A percentile compares a stretch with the other conserved stretches of the same genome.
These are phyloP conservation scores for Propithecus perrieri DNA, from an alignment of 2,797 vertebrate genomes.

Conservation along the genomic window DNA sequence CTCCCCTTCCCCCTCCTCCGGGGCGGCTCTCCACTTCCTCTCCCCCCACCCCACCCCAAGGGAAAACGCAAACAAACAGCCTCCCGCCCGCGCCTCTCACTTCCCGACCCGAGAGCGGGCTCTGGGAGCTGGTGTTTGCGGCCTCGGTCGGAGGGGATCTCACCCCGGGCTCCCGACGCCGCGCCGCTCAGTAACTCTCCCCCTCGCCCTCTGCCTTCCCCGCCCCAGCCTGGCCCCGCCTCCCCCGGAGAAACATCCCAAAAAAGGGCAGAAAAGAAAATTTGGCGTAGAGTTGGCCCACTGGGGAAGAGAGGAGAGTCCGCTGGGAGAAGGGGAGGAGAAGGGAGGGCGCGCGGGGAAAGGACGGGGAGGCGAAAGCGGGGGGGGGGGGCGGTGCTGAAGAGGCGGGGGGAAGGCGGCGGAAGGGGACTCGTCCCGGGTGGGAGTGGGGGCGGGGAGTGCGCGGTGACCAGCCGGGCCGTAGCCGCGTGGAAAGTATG, in stretches of 20 bases:
- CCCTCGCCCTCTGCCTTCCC: neutral
- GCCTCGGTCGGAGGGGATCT: neutral
- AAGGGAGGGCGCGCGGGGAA: neutral
- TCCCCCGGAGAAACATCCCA: slow-evolving; percentile 72
- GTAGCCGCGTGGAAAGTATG: slow-evolving; percentile 71
- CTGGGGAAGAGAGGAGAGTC: neutral
- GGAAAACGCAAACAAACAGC: neutral
- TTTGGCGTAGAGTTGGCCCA: slow-evolving; percentile 55
- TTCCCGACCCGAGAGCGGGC: neutral
- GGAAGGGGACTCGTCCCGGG: neutral
- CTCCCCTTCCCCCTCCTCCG: neutral
- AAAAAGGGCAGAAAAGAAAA: slow-evolving; percentile 81
- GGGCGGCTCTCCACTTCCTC: neutral
- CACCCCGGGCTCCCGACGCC: neutral
- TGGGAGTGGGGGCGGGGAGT: neutral
- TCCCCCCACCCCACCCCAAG: no score
- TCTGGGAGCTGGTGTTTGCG: neutral
- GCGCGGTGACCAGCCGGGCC: accelerated
- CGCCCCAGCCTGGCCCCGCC: slow-evolving; percentile 58
- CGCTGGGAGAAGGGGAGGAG: neutral
- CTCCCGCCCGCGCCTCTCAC: neutral
- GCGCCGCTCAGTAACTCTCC: neutral
- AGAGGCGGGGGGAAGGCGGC: neutral
- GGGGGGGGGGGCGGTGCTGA: neutral
- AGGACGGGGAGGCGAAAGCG: neutral